A percentile compares a stretch with the other conserved stretches of the same genome.
phyloP scores from a whole-genome alignment of 2,797 vertebrate species.

The Halcyon smyrnensis region DNA sequence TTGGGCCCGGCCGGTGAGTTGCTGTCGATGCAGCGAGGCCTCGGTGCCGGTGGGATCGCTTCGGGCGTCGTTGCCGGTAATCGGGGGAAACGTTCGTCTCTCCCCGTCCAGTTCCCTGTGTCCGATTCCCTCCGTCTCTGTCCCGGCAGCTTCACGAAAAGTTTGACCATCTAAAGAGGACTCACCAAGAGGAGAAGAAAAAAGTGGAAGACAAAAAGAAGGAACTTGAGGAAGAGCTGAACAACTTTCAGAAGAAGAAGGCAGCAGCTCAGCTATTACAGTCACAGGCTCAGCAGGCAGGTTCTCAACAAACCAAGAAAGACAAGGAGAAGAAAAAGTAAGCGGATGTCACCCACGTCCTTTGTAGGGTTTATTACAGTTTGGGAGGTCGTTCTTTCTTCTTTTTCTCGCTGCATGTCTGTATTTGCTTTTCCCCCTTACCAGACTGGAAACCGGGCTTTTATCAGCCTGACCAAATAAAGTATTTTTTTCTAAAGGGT shows the following conservation, averaged over 20 bases:
- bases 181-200: constrained; percentile 86
- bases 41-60: background rate
- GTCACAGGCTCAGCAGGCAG: constrained; percentile 84
- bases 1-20: background rate
- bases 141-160: constrained; percentile 81
- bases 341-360: constrained; percentile 65
- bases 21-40: background rate
- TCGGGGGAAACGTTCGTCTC: fast-evolving
- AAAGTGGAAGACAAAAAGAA: constrained; percentile 87
- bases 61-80: fast-evolving
- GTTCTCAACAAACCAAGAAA: constrained; percentile 85
- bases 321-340: constrained; percentile 91
- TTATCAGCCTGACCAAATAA: constrained; percentile 70
- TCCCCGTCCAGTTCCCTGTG: background rate
- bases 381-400: constrained; percentile 49
- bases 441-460: constrained; percentile 78
- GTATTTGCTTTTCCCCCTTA: constrained; percentile 71
- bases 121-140: background rate
- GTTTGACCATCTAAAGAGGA: constrained; percentile 85
- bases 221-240: constrained; percentile 85
- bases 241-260: constrained; percentile 85
- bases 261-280: constrained; percentile 83
- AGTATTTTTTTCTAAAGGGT: constrained; percentile 72
- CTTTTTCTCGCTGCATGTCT: constrained; percentile 73
- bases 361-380: constrained; percentile 42